A percentile compares a stretch with the other conserved stretches of the same genome.
Evolutionary conservation across 1,140 invertebrate species (phyloP).

Genomic region (Andrena cerasifolii): DNA sequence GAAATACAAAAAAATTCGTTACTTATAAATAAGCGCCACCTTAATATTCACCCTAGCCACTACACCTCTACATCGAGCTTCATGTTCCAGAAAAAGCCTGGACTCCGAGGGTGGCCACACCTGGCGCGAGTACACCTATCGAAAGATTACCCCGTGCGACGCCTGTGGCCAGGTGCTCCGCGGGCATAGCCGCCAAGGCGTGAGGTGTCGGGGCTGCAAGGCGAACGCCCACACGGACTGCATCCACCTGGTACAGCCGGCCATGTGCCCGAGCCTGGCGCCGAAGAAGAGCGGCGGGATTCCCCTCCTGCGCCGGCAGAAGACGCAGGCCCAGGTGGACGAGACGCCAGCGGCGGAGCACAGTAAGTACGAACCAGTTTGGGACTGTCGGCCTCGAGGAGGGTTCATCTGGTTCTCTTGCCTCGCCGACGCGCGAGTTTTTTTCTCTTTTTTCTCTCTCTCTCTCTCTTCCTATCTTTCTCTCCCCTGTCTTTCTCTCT

Average conservation of each 20-base stretch:
- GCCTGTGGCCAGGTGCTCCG: constrained; percentile 95
- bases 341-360: constrained; percentile 73
- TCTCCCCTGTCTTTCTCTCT: constrained; percentile 23
- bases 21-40: no score
- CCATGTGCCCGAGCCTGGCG: constrained; percentile 74
- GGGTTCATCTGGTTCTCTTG: background rate
- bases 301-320: constrained; percentile 92
- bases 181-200: constrained; percentile 95
- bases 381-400: no score
- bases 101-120: constrained; percentile 88
- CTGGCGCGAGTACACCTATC: constrained; percentile 97
- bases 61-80: constrained; percentile 6
- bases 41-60: no score
- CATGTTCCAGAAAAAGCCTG: constrained; percentile 87
- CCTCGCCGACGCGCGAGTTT: no score
- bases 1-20: background rate
- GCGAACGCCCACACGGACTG: constrained; percentile 96
- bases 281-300: constrained; percentile 90
- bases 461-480: background rate
- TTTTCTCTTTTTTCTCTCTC: constrained; percentile 4
- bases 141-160: constrained; percentile 97
- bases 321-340: constrained; percentile 83
- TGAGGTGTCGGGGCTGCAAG: constrained; percentile 94
- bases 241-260: constrained; percentile 76
- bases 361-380: constrained; percentile 73